A percentile compares a stretch with the other conserved stretches of the same genome.
These are phyloP conservation scores for Falco naumanni DNA, from an alignment of 2,797 vertebrate species.

Conservation along the genomic window DNA sequence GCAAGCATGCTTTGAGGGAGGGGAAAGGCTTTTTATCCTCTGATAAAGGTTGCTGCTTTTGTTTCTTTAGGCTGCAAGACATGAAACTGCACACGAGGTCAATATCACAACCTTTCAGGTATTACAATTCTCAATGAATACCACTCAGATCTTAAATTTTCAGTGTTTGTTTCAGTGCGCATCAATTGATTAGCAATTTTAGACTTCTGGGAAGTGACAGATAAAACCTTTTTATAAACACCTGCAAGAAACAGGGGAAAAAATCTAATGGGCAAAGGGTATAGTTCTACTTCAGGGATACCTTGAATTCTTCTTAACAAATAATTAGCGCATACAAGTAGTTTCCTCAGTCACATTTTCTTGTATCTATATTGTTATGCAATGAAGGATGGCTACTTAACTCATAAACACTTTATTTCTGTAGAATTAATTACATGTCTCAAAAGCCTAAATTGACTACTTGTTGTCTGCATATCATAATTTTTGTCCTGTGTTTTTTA, in stretches of 20 bases:
- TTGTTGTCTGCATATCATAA: background rate
- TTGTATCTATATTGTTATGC: background rate
- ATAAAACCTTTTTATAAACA: background rate
- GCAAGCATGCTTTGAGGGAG: background rate
- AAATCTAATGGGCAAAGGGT: background rate
- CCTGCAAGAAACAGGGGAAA: background rate
- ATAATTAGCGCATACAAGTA: background rate
- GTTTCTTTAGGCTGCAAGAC: slow-evolving; percentile 84
- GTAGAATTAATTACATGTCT: background rate
- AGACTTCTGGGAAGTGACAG: background rate
- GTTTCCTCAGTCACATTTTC: background rate
- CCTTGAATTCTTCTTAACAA: background rate
- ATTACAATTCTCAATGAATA: background rate
- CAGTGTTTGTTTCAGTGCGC: background rate
- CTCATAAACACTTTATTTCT: background rate
- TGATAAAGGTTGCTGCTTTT: slow-evolving; percentile 3
- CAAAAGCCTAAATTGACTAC: background rate
- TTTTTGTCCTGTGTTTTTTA: background rate
- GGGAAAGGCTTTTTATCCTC: background rate
- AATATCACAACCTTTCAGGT: slow-evolving; percentile 88
- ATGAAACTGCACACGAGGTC: slow-evolving; percentile 83
- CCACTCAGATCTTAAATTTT: background rate
- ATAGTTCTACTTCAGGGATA: background rate
- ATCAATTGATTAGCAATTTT: background rate
- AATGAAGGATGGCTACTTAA: background rate